Conservation (phyloP, 2,797 vertebrate genomes). For the Lates japonicus region DNA sequence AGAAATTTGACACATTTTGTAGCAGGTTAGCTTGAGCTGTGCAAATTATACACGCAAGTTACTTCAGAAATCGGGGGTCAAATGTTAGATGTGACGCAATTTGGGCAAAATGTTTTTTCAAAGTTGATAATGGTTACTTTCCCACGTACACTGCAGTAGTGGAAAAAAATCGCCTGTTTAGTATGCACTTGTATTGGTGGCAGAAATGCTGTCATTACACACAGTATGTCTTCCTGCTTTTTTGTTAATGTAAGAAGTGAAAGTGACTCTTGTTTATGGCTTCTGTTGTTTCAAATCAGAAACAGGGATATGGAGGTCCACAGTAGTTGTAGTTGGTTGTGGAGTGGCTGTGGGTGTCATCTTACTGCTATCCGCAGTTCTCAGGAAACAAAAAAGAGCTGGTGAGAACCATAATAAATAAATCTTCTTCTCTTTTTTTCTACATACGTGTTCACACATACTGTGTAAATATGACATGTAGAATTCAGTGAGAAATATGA, state of each 20-base stretch:
- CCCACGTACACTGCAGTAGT: no score
- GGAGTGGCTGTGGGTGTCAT: slow-evolving; percentile 23
- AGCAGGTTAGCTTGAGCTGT: no score
- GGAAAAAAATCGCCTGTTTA: not conserved
- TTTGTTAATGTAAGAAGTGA: not conserved
- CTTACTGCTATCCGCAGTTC: slow-evolving; percentile 4
- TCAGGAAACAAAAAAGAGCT: not conserved
- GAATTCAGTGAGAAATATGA: no score
- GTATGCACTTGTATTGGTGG: not conserved
- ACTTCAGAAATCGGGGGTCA: no score
- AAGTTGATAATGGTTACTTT: no score
- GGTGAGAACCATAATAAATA: slow-evolving; percentile 39
- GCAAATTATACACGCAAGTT: no score
- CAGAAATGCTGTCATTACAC: not conserved
- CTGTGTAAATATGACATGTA: not conserved
- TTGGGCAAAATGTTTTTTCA: no score
- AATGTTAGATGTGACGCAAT: no score
- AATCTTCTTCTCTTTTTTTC: no score
- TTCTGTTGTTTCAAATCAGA: slow-evolving; percentile 6
- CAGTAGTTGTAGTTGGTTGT: slow-evolving; percentile 2
- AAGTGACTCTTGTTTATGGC: not conserved
- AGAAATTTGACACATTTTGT: no score
- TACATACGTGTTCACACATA: not conserved
- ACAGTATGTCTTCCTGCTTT: not conserved
- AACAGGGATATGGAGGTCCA: not conserved